Evolutionary conservation across 2,888 invertebrate species (phyloP), one percentile per base, ranked within the genome.

Genomic region (Drosophila infuscata): DNA sequence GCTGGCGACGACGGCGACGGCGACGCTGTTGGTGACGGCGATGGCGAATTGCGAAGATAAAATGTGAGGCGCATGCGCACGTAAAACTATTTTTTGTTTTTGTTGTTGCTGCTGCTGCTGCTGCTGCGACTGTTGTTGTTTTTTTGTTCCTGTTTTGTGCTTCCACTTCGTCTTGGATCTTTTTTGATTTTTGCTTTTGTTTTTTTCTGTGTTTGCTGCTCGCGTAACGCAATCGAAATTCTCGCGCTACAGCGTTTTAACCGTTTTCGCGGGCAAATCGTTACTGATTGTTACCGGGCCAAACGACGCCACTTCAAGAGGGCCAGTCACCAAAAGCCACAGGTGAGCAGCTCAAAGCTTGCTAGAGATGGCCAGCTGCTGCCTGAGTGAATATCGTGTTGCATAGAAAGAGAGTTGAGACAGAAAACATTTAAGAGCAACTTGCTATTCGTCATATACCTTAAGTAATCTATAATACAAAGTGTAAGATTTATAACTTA

Each of bases 231-330:
- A 52, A 70, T 61, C 54, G 66, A 59, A 76, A 25, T 74, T 74
- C 64, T 70, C 61, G 82, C 74, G 83, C 79, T 64, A 48, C 73
- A 67, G 72, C 86, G 88, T 75, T 77, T 85, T 82, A 88, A 88
- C 76, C 88, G 84, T 89, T 89, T 89, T 88, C 88, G 86, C 90
- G 88, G 88, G 74, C 60, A 74, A 81, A 83, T 81, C 69, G 81
- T 80, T 81, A 81, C 81, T 81, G 81, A 81, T 83, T 80, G 73
- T 59, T 74, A 58, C 73, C 78, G 62, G 78, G 74, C 74, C 59
- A 73, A 76, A 64, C 63, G 79, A 66, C 62, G 61, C 65, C 52
- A 66, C 74, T 71, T 67, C 62, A 66, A 61, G 68, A 74, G 79
- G 82, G 78, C 78, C 70, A 79, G 64, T 75, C 80, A 54, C 75